phyloP scores from a whole-genome alignment of 2,113 vertebrate genomes.

The Eubucco bourcierii region DNA sequence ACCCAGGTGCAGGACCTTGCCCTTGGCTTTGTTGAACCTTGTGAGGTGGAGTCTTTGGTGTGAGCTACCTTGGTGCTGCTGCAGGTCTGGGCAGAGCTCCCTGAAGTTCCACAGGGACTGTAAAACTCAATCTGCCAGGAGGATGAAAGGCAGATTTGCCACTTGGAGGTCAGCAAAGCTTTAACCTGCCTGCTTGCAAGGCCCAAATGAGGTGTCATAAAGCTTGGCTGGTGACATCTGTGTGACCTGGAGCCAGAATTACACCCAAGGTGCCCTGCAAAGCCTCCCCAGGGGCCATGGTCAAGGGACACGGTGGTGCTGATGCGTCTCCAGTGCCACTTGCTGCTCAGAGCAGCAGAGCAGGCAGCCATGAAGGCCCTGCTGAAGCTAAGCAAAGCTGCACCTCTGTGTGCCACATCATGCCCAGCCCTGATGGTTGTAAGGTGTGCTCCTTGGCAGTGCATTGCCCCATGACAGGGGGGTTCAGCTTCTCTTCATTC shows the following conservation, averaged over 20 bases:
- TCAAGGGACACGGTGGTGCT: background rate
- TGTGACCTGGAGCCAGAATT: background rate
- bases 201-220: background rate
- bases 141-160: too few species aligned
- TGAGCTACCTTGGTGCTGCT: too few species aligned
- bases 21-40: too few species aligned
- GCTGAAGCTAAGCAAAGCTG: background rate
- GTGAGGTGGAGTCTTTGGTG: too few species aligned
- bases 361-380: background rate
- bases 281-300: background rate
- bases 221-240: background rate
- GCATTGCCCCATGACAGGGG: background rate
- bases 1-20: too few species aligned
- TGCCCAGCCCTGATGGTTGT: accelerated
- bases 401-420: accelerated
- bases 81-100: too few species aligned
- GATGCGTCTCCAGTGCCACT: accelerated
- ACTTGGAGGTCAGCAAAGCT: background rate
- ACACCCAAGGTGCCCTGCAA: background rate
- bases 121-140: too few species aligned
- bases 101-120: too few species aligned
- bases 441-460: background rate
- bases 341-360: background rate
- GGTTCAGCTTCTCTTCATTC: background rate
- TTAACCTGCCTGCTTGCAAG: background rate